phyloP scores from a whole-genome alignment of 2,113 vertebrate species.

The Platysteira castanea region DNA sequence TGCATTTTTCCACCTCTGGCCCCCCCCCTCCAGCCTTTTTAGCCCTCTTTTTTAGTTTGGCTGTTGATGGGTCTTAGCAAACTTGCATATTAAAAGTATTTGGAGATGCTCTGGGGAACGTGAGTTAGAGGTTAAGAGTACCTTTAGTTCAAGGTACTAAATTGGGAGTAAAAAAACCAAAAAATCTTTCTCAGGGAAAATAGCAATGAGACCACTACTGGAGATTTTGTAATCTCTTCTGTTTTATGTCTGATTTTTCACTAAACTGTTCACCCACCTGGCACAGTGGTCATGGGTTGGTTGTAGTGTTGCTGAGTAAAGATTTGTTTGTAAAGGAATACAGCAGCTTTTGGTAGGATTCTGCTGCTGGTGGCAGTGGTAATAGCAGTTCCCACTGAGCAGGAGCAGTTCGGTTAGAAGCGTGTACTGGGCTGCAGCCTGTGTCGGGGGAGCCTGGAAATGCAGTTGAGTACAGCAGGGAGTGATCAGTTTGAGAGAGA shows the following conservation, averaged over 20 bases:
- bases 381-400: background rate
- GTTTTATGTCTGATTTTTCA: background rate
- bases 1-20: background rate
- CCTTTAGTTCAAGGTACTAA: background rate
- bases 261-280: background rate
- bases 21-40: background rate
- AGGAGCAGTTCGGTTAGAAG: background rate
- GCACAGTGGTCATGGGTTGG: background rate
- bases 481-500: background rate
- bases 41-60: background rate
- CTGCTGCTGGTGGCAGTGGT: background rate
- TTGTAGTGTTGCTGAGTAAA: background rate
- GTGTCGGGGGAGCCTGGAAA: background rate
- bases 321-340: background rate
- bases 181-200: background rate
- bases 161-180: background rate
- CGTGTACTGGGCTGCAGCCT: background rate
- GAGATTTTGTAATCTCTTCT: background rate
- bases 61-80: background rate
- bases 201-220: background rate
- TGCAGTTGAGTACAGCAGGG: background rate
- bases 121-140: background rate
- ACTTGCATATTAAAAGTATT: background rate
- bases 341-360: background rate
- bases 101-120: background rate